Evolutionary conservation across 2,888 invertebrate genomes (phyloP).

Genomic region (Tiliacea citrago): DNA sequence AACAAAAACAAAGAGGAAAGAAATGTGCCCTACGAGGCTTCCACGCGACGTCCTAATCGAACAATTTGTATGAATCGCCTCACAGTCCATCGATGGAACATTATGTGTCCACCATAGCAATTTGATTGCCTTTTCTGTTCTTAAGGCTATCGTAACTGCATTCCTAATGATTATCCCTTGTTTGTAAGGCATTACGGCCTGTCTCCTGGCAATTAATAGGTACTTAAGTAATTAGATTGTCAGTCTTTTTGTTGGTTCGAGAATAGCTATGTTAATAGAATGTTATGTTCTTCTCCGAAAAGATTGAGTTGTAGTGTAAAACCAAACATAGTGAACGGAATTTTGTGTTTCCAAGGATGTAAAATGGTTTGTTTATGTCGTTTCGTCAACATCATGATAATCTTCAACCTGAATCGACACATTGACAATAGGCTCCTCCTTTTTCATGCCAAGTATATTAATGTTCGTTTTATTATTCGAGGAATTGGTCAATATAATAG

Average conservation of each 20-base stretch:
- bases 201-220: slow-evolving; percentile 50
- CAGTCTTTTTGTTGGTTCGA: slow-evolving; percentile 38
- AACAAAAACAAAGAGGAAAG: slow-evolving; percentile 40
- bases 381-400: not conserved
- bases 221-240: slow-evolving; percentile 53
- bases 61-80: slow-evolving; percentile 58
- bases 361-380: not conserved
- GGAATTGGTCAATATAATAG: slow-evolving; percentile 8
- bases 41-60: slow-evolving; percentile 35
- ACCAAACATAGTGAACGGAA: not conserved
- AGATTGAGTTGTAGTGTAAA: slow-evolving; percentile 11
- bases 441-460: not conserved
- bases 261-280: too few species aligned
- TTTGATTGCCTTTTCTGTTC: slow-evolving; percentile 71
- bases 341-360: slow-evolving; percentile 9
- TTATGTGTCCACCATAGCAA: slow-evolving; percentile 75
- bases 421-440: not conserved
- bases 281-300: slow-evolving; percentile 13
- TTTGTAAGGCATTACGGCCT: slow-evolving; percentile 58
- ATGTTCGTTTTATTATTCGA: slow-evolving; percentile 8
- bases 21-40: slow-evolving; percentile 23
- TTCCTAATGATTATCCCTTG: slow-evolving; percentile 74
- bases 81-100: slow-evolving; percentile 61
- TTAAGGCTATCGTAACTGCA: slow-evolving; percentile 70
- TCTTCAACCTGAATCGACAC: not conserved